These are phyloP conservation scores for Uloborus diversus DNA, from an alignment of 1,140 invertebrate genomes.

Conservation along the genomic window DNA sequence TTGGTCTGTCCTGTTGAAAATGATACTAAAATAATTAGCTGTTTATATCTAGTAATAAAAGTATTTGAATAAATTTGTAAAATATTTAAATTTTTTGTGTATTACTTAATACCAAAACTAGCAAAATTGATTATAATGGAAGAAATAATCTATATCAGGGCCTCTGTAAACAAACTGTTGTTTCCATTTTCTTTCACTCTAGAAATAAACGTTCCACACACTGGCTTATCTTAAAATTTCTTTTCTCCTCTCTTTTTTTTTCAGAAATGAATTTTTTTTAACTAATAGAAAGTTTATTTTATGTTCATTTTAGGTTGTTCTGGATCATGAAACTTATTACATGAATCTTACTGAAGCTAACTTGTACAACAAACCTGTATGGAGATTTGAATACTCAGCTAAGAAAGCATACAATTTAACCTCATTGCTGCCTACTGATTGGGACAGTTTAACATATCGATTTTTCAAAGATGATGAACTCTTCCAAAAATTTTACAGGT, in stretches of 20 bases:
- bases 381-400: slow-evolving; percentile 89
- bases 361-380: slow-evolving; percentile 72
- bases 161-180: too few relatives aligned
- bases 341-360: slow-evolving; percentile 96
- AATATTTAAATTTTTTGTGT: too few relatives aligned
- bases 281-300: too few relatives aligned
- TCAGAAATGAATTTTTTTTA: not conserved
- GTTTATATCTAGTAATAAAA: too few relatives aligned
- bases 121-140: too few relatives aligned
- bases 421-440: slow-evolving; percentile 81
- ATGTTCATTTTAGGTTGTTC: slow-evolving; percentile 72
- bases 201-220: too few relatives aligned
- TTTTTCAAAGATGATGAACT: slow-evolving; percentile 84
- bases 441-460: slow-evolving; percentile 84
- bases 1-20: too few relatives aligned
- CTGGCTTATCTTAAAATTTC: not conserved
- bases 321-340: slow-evolving; percentile 94
- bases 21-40: too few relatives aligned
- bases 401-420: slow-evolving; percentile 82
- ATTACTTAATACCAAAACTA: too few relatives aligned
- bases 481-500: slow-evolving; percentile 91
- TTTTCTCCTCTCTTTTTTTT: not conserved
- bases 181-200: too few relatives aligned
- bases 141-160: too few relatives aligned
- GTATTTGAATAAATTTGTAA: too few relatives aligned